Evolutionary conservation across 35 echinoderm and acorn worm species (phyloP), one percentile per base, ranked within the genome.

Genomic region (Stichopus chloronotus): DNA sequence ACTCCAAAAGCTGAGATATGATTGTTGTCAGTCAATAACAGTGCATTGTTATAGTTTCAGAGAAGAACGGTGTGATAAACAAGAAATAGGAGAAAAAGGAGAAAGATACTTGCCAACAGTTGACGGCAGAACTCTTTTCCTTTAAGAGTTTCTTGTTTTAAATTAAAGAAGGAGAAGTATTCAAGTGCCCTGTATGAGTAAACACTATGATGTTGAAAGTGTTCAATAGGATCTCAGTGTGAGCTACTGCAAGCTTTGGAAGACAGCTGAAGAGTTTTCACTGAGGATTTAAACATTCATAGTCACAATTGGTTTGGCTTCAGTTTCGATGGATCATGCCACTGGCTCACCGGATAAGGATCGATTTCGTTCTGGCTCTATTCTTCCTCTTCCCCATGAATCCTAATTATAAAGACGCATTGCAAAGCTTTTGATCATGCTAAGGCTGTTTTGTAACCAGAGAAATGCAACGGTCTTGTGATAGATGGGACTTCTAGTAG

Each of bases 381-480:
- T n/a, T 74, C 19, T n/a, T 74, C 22, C 22, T 74, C 19, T 74
- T n/a, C 69, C 14, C 17, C 19, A 74, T 74, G 30, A 43, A 43
- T 43, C 30, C 30, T 43, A 43, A 43, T 43, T 43, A 43, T 43
- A 43, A 43, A 43, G 30, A 43, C 3, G 30, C 30, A 43, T 43
- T 43, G 30, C 30, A 43, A 43, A 43, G 30, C 30, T 43, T 43
- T 43, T 74, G 69, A 74, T 14, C 6, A 74, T 19, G 13, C 17
- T 10, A 20, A 74, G 22, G 69, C 69, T 74, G 69, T 74, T 74
- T 14, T 74, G 69, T 74, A 74, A 74, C 69, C 17, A 21, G 69
- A 74, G 69, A 74, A 74, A 74, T 74, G 69, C 69, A 74, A 74
- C 17, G 22, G 22, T 20, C 69, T 74, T 74, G 69, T 74, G 69